Evolutionary conservation across 2,888 invertebrate genomes (phyloP).

Genomic region (Entomobrya multifasciata): DNA sequence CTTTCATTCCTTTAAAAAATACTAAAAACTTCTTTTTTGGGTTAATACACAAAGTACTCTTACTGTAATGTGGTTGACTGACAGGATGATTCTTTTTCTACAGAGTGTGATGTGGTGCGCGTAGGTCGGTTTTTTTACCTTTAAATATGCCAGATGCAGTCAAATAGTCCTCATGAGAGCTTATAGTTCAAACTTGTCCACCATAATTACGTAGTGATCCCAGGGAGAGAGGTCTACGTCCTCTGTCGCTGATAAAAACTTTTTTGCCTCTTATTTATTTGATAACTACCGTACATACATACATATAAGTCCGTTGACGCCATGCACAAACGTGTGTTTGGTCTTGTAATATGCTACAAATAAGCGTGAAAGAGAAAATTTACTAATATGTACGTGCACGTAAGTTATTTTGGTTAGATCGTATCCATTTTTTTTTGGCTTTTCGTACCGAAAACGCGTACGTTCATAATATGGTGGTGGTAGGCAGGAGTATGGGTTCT

Average conservation of each 20-base stretch:
- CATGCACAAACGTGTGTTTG: neutral
- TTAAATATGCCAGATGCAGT: slow-evolving; percentile 68
- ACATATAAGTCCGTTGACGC: neutral
- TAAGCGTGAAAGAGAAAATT: neutral
- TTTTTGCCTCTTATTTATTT: slow-evolving; percentile 32
- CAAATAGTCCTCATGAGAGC: slow-evolving; percentile 45
- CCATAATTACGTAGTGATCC: slow-evolving; percentile 55
- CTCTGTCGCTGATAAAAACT: slow-evolving; percentile 49
- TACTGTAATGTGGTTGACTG: neutral
- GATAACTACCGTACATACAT: no score
- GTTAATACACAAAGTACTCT: neutral
- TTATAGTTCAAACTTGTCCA: slow-evolving; percentile 61
- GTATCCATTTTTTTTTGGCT: neutral
- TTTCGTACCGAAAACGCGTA: neutral
- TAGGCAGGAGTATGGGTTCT: no score
- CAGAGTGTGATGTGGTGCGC: slow-evolving; percentile 13
- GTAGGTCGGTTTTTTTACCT: slow-evolving; percentile 17
- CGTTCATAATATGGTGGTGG: neutral
- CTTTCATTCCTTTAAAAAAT: slow-evolving; percentile 23
- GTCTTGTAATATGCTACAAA: neutral
- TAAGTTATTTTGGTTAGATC: no score
- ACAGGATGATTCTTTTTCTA: neutral
- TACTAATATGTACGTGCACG: no score
- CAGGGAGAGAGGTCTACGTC: slow-evolving; percentile 61
- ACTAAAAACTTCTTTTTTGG: neutral